Conservation (phyloP, 2,888 invertebrate genomes). For the Epicampocera succincta region DNA sequence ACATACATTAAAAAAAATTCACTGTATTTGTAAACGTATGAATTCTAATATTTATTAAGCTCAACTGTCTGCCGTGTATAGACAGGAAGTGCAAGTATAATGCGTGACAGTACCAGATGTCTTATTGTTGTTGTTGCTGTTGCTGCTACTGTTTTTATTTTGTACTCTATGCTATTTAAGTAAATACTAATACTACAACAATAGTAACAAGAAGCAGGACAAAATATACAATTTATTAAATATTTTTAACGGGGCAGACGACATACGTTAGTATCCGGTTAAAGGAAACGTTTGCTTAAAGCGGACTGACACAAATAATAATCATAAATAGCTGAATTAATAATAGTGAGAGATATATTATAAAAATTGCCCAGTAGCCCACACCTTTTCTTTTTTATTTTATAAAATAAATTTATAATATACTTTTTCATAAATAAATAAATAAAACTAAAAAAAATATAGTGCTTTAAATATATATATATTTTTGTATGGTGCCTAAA, state of each 20-base stretch:
- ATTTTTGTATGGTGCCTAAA: too few relatives aligned
- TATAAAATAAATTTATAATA: background rate
- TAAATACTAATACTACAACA: slow-evolving; percentile 23
- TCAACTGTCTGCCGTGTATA: slow-evolving; percentile 28
- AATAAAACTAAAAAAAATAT: too few relatives aligned
- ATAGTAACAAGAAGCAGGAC: background rate
- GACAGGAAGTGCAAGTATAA: slow-evolving; percentile 71
- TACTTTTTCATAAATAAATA: too few relatives aligned
- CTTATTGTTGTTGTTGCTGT: slow-evolving; percentile 5
- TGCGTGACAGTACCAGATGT: slow-evolving; percentile 62
- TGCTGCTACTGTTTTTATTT: background rate
- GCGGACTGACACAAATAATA: slow-evolving; percentile 20
- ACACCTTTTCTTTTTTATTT: too few relatives aligned
- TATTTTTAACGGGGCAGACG: slow-evolving; percentile 28
- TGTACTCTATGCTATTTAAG: slow-evolving; percentile 49
- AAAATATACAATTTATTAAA: slow-evolving; percentile 48
- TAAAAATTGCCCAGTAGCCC: too few relatives aligned
- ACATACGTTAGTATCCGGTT: slow-evolving; percentile 67
- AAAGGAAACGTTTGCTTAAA: slow-evolving; percentile 58
- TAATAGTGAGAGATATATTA: slow-evolving; percentile 21
- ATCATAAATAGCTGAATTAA: background rate
- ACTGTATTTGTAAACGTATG: background rate
- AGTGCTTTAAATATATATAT: too few relatives aligned
- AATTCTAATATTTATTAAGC: background rate
- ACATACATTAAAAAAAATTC: background rate